Conservation (phyloP, 2,888 invertebrate species). For the Harmothoe impar region DNA sequence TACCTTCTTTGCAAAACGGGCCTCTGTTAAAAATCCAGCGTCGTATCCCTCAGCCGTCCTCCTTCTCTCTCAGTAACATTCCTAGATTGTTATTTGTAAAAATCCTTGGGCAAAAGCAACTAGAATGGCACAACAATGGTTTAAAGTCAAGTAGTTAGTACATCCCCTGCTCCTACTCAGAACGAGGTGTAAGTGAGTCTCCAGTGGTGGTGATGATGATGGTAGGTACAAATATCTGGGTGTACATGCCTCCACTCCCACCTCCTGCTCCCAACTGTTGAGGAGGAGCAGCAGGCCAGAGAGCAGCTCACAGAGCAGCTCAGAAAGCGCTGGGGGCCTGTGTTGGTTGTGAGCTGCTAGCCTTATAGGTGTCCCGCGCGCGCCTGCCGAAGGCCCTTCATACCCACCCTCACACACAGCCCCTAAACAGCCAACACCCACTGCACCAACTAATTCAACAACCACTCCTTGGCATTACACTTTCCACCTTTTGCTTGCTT, state of each 20-base stretch:
- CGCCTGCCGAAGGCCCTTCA: neutral
- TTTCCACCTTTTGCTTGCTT: too few relatives aligned
- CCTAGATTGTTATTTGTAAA: neutral
- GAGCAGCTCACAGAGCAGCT: conserved; percentile 5
- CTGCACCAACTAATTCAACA: too few relatives aligned
- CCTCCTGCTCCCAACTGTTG: neutral
- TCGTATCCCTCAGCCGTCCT: neutral
- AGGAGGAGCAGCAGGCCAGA: neutral
- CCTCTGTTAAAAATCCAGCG: neutral
- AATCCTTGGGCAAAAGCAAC: neutral
- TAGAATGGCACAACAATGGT: neutral
- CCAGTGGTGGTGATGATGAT: neutral
- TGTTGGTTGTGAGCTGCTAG: neutral
- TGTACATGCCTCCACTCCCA: neutral
- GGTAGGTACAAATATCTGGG: neutral
- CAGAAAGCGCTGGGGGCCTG: neutral
- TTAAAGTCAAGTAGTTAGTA: neutral
- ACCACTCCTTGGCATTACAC: too few relatives aligned
- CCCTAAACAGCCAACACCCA: too few relatives aligned
- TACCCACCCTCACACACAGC: too few relatives aligned
- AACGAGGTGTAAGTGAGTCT: neutral
- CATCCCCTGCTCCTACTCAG: neutral
- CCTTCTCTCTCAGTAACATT: neutral
- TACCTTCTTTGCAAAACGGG: neutral
- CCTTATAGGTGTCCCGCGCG: neutral